Conservation (phyloP, 2,888 invertebrate species). For the Chrysina gloriosa region DNA sequence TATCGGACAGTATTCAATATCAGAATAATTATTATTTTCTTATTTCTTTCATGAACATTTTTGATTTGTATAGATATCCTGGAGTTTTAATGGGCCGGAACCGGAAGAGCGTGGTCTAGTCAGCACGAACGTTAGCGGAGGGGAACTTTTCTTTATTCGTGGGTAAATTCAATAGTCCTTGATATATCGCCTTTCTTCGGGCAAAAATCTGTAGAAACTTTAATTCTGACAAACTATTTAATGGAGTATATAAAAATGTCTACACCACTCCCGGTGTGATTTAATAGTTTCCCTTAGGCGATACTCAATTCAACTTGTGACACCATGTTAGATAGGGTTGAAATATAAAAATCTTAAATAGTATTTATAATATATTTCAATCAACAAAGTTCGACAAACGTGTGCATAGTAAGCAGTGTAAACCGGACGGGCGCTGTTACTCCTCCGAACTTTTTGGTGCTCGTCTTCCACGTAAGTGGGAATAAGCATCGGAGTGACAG, state of each 20-base stretch:
- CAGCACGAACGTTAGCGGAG: slow-evolving; percentile 33
- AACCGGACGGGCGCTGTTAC: too few relatives aligned
- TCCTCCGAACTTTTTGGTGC: too few relatives aligned
- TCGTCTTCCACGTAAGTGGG: too few relatives aligned
- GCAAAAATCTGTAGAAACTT: slow-evolving; percentile 48
- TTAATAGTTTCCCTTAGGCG: slow-evolving; percentile 4
- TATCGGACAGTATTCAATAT: slow-evolving; percentile 28
- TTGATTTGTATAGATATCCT: slow-evolving; percentile 51
- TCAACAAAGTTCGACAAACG: too few relatives aligned
- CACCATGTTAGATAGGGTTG: neutral
- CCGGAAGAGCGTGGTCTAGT: slow-evolving; percentile 49
- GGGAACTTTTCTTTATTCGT: slow-evolving; percentile 42
- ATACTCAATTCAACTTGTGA: neutral
- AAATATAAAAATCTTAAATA: too few relatives aligned
- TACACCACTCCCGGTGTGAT: slow-evolving; percentile 19
- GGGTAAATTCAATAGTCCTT: slow-evolving; percentile 39
- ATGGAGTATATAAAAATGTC: slow-evolving; percentile 50
- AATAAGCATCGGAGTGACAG: too few relatives aligned
- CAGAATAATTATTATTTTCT: slow-evolving; percentile 44
- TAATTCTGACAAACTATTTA: slow-evolving; percentile 53
- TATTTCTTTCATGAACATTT: slow-evolving; percentile 41
- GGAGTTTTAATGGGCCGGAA: slow-evolving; percentile 55
- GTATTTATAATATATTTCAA: too few relatives aligned
- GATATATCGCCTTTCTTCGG: slow-evolving; percentile 48
- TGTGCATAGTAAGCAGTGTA: too few relatives aligned